phyloP scores from a whole-genome alignment of 2,113 vertebrate genomes.

The Hypanus sabinus region DNA sequence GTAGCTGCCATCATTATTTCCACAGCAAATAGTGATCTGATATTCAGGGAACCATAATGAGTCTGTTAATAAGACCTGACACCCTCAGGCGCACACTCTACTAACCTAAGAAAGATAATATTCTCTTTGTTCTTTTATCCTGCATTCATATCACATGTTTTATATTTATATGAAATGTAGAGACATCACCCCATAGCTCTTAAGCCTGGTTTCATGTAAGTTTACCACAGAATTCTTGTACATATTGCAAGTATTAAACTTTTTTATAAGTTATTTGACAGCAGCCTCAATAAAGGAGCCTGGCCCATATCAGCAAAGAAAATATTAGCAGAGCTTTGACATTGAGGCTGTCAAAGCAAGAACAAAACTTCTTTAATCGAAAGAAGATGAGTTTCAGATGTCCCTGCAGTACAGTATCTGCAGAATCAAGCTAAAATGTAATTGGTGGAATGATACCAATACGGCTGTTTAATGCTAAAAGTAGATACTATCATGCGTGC shows the following conservation, averaged over 20 bases:
- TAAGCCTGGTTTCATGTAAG: not conserved
- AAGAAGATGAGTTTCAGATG: not conserved
- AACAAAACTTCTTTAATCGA: not conserved
- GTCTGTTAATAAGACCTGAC: conserved; percentile 7
- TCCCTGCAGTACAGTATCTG: not conserved
- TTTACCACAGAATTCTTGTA: not conserved
- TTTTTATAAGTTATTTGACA: not conserved
- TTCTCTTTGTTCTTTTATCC: not conserved
- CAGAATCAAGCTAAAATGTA: not conserved
- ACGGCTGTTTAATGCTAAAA: not conserved
- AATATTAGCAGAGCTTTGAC: not conserved
- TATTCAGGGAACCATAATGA: not conserved
- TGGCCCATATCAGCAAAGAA: not conserved
- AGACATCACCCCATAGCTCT: not conserved
- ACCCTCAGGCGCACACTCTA: not conserved
- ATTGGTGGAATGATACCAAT: not conserved
- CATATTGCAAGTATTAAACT: not conserved
- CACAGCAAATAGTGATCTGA: conserved; percentile 12
- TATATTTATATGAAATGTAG: not conserved
- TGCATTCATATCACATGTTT: conserved; percentile 14
- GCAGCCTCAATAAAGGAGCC: not conserved
- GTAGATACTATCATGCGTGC: not conserved
- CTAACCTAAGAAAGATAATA: conserved; percentile 22
- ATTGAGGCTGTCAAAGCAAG: not conserved
- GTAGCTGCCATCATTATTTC: conserved; percentile 15